phyloP scores from a whole-genome alignment of 2,797 vertebrate species.

The Potorous gilbertii region DNA sequence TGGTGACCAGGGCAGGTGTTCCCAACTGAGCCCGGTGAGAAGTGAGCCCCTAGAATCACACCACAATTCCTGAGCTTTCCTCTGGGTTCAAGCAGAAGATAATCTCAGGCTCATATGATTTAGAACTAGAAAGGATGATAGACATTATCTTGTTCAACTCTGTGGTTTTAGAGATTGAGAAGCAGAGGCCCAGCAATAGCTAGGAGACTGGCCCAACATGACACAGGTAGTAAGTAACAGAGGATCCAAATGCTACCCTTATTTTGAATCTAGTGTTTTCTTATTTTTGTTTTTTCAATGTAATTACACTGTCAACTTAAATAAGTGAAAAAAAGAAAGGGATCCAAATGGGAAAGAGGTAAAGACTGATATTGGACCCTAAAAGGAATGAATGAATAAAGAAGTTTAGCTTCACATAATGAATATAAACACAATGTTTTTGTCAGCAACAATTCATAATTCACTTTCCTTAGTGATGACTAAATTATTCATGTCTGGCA shows the following conservation, averaged over 20 bases:
- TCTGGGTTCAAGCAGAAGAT: not conserved
- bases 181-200: not conserved
- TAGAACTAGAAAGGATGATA: not conserved
- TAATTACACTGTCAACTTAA: not conserved
- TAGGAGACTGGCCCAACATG: not conserved
- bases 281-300: not conserved
- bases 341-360: conserved; percentile 49
- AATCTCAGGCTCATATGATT: not conserved
- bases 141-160: not conserved
- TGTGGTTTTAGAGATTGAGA: not conserved
- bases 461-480: conserved; percentile 77
- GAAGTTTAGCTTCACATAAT: conserved; percentile 69
- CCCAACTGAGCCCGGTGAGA: not conserved
- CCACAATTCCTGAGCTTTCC: not conserved
- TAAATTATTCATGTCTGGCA: conserved; percentile 80
- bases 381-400: conserved; percentile 43
- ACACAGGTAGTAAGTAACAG: not conserved
- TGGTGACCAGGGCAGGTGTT: not conserved
- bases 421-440: conserved; percentile 68
- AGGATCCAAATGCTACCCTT: not conserved
- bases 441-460: conserved; percentile 78
- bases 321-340: not conserved
- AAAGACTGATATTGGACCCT: conserved; percentile 62
- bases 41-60: not conserved
- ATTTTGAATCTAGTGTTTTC: not conserved